Evolutionary conservation across 2,797 vertebrate genomes (phyloP).

Genomic region (Chloroceryle amazona): DNA sequence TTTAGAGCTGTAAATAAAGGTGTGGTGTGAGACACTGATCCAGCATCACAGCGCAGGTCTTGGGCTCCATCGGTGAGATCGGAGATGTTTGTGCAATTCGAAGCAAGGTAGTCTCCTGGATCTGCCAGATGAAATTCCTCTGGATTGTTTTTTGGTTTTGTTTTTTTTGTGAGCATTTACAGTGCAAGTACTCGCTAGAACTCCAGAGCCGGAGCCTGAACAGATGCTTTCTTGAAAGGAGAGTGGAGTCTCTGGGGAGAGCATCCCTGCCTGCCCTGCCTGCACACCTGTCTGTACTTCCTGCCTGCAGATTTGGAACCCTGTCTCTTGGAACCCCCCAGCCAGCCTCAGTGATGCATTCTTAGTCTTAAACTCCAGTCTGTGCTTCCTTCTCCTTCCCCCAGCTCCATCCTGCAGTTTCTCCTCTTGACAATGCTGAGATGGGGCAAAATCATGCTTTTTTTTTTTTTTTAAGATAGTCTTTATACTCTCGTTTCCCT

Average conservation of each 20-base stretch:
- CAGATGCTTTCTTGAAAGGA: not conserved
- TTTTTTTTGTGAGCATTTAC: not conserved
- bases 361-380: not conserved
- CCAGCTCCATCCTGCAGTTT: not conserved
- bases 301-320: not conserved
- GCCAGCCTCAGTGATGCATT: not conserved
- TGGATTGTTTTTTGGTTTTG: not conserved
- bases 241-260: not conserved
- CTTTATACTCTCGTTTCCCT: not conserved
- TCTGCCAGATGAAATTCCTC: not conserved
- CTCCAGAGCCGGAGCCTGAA: not conserved
- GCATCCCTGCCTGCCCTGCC: not conserved
- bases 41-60: too few relatives aligned
- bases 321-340: too few relatives aligned
- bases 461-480: not conserved
- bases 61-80: not conserved
- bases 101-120: not conserved
- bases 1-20: not conserved
- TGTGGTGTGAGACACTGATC: fast-evolving
- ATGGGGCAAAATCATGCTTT: not conserved
- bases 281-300: not conserved
- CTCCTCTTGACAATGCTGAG: not conserved
- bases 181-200: not conserved
- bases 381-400: not conserved
- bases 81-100: fast-evolving